phyloP scores from a whole-genome alignment of 2,113 vertebrate species.

The Sialia sialis region DNA sequence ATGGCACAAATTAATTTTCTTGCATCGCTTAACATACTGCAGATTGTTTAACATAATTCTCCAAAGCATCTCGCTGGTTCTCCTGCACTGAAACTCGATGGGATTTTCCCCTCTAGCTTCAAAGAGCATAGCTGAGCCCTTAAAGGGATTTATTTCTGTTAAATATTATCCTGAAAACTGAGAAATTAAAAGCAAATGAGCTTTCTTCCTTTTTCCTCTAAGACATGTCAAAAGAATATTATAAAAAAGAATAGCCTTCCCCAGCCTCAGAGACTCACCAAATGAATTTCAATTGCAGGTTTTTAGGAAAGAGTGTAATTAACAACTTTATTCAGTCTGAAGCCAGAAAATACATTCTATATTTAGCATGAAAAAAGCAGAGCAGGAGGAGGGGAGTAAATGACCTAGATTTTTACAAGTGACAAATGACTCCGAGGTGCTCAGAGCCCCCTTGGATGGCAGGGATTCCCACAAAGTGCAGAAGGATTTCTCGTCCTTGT shows the following conservation, averaged over 20 bases:
- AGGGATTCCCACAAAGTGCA: neutral
- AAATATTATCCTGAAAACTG: constrained; percentile 44
- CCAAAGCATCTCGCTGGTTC: neutral
- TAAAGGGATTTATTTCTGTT: constrained; percentile 54
- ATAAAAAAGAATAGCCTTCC: neutral
- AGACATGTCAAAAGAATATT: constrained; percentile 17
- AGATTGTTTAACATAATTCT: neutral
- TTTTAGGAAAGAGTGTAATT: constrained; percentile 42
- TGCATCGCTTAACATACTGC: neutral
- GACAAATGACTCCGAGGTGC: constrained; percentile 7
- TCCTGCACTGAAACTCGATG: neutral
- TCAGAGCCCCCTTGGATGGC: neutral
- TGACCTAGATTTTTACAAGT: constrained; percentile 39
- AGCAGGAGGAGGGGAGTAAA: constrained; percentile 1
- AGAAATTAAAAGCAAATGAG: constrained; percentile 39
- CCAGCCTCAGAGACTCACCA: neutral
- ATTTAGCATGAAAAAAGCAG: constrained; percentile 12
- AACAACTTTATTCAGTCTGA: constrained; percentile 30
- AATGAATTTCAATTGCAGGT: constrained; percentile 26
- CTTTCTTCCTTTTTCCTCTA: constrained; percentile 20
- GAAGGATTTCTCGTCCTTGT: neutral
- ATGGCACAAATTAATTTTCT: neutral
- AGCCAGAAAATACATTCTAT: constrained; percentile 30
- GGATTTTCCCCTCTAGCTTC: constrained; percentile 16
- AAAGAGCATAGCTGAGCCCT: constrained; percentile 34